Conservation (phyloP, 2,797 vertebrate species). For the Peromyscus melanophrys region DNA sequence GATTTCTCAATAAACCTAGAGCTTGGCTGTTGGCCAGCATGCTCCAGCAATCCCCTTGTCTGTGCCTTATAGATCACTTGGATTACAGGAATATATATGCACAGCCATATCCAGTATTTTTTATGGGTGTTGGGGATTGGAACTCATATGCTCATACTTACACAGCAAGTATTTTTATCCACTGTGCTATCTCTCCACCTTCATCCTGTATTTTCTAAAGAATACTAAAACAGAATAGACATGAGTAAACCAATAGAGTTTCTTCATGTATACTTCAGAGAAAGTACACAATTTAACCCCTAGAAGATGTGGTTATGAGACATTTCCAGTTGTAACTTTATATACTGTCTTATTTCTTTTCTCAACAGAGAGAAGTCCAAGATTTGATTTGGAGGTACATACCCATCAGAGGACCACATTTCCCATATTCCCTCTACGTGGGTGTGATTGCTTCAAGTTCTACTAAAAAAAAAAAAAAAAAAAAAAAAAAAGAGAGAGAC, state of each 20-base stretch:
- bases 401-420: neutral
- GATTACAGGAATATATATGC: neutral
- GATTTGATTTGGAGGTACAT: neutral
- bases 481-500: neutral
- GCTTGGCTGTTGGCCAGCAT: neutral
- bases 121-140: neutral
- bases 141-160: neutral
- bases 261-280: neutral
- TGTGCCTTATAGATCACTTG: neutral
- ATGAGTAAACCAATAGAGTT: neutral
- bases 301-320: neutral
- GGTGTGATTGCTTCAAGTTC: neutral
- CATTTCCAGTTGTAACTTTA: neutral
- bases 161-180: neutral
- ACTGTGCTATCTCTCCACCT: neutral
- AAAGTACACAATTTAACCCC: neutral
- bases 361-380: neutral
- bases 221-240: neutral
- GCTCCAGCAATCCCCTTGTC: neutral
- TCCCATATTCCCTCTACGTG: neutral
- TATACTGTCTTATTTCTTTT: neutral
- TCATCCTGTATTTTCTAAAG: neutral
- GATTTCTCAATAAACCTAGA: neutral
- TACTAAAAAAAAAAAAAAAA: neutral
- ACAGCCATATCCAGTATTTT: neutral